A percentile compares a stretch with the other conserved stretches of the same genome.
These are phyloP conservation scores for Hypsopygia costalis DNA, from an alignment of 2,888 invertebrate genomes.

Conservation along the genomic window DNA sequence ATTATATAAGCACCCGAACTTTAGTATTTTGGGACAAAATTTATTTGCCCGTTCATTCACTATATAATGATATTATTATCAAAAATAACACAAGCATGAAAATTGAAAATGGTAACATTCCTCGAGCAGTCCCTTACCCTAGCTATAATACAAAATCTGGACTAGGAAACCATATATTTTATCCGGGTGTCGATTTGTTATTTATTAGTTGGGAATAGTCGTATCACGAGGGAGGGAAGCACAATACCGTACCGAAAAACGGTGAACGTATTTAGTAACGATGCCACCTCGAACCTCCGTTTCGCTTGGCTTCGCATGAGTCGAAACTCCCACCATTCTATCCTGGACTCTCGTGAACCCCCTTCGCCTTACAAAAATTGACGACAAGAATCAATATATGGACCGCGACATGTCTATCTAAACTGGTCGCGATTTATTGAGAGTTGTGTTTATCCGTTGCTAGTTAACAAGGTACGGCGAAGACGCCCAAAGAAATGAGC, in stretches of 20 bases:
- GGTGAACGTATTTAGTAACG: constrained; percentile 73
- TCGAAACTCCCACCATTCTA: constrained; percentile 40
- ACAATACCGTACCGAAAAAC: constrained; percentile 61
- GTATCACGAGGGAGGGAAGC: constrained; percentile 65
- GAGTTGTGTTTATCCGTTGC: constrained; percentile 62
- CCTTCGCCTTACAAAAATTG: constrained; percentile 30
- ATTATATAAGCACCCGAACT: constrained; percentile 42
- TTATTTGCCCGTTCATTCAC: constrained; percentile 40
- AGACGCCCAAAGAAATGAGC: constrained; percentile 60
- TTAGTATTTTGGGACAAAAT: constrained; percentile 43
- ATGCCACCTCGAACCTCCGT: constrained; percentile 61
- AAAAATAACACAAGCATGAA: constrained; percentile 22
- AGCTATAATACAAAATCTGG: constrained; percentile 56
- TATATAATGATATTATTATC: constrained; percentile 17
- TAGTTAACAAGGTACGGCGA: constrained; percentile 29
- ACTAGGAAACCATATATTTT: constrained; percentile 71
- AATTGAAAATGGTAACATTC: constrained; percentile 48
- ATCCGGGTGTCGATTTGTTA: constrained; percentile 77
- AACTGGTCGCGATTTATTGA: constrained; percentile 43
- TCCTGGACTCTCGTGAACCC: constrained; percentile 49
- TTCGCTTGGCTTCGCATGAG: constrained; percentile 54
- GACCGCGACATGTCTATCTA: constrained; percentile 46
- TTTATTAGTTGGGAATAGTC: constrained; percentile 77
- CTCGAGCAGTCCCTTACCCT: constrained; percentile 43
- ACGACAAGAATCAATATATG: constrained; percentile 35